A percentile compares a stretch with the other conserved stretches of the same genome.
Evolutionary conservation across 2,113 vertebrate genomes (phyloP).

Genomic region (Corydoras maculifer): DNA sequence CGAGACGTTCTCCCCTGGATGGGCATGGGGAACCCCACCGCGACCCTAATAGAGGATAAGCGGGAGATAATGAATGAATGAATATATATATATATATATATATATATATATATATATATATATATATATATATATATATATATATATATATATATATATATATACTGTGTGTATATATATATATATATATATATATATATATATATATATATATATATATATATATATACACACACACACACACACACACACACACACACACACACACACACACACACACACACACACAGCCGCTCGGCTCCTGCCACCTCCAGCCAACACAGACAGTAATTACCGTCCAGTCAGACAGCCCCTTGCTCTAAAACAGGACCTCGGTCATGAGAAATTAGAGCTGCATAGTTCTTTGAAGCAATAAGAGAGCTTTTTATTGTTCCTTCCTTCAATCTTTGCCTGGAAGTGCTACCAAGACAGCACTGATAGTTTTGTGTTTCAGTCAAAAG

Average conservation of each 20-base stretch:
- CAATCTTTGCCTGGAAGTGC: constrained; percentile 39
- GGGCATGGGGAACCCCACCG: too few species aligned
- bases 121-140: too few species aligned
- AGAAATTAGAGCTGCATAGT: constrained; percentile 77
- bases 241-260: constrained; percentile 45
- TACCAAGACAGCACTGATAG: constrained; percentile 60
- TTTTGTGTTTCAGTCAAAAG: constrained; percentile 68
- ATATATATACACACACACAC: too few species aligned
- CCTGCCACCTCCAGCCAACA: constrained; percentile 71
- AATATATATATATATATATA: too few species aligned
- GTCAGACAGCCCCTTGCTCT: constrained; percentile 73
- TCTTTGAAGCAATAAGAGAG: constrained; percentile 52
- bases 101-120: too few species aligned
- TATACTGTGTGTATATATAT: too few species aligned
- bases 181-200: too few species aligned
- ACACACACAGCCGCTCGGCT: constrained; percentile 65
- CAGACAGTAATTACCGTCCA: constrained; percentile 82
- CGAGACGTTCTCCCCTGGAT: too few species aligned
- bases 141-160: too few species aligned
- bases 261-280: constrained; percentile 39
- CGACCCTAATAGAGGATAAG: too few species aligned
- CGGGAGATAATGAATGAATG: too few species aligned
- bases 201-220: too few species aligned
- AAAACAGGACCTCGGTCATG: constrained; percentile 74
- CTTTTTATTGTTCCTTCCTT: constrained; percentile 50